Percentiles rank a stretch among this genome's conserved stretches.
Evolutionary conservation across 2,797 vertebrate genomes (phyloP).

Genomic region (Pseudochirops cupreus): DNA sequence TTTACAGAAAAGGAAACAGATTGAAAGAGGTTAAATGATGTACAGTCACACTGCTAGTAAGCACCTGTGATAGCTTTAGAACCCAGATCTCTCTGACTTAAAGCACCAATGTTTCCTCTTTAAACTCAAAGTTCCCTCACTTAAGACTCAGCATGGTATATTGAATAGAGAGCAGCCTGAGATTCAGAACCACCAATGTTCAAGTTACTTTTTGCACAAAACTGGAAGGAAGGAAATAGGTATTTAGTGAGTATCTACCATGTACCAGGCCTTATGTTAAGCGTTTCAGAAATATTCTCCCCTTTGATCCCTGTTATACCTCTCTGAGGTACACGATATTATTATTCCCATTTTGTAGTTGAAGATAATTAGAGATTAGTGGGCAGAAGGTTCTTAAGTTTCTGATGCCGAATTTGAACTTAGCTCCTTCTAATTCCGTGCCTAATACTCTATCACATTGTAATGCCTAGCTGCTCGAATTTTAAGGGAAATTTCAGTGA

Average conservation of each 20-base stretch:
- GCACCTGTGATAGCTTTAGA: too few relatives aligned
- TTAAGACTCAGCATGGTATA: too few relatives aligned
- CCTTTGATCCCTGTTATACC: not conserved
- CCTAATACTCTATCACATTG: not conserved
- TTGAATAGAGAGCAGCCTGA: too few relatives aligned
- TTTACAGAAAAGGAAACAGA: too few relatives aligned
- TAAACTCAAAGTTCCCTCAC: too few relatives aligned
- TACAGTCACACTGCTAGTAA: too few relatives aligned
- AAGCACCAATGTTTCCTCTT: too few relatives aligned
- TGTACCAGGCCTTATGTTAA: not conserved
- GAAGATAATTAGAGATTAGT: constrained; percentile 40
- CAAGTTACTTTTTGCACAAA: too few relatives aligned
- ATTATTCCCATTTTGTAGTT: not conserved
- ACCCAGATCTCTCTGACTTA: too few relatives aligned
- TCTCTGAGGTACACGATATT: not conserved
- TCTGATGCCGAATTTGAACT: constrained; percentile 1
- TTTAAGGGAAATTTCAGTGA: not conserved
- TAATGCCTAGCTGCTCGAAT: not conserved
- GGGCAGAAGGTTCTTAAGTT: constrained; percentile 19
- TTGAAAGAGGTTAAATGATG: too few relatives aligned
- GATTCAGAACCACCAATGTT: too few relatives aligned
- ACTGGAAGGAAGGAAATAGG: too few relatives aligned
- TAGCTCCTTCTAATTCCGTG: not conserved
- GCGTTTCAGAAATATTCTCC: not conserved
- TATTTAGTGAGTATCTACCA: not conserved